phyloP scores from a whole-genome alignment of 2,113 vertebrate species.

The Notarius lentiginosus region DNA sequence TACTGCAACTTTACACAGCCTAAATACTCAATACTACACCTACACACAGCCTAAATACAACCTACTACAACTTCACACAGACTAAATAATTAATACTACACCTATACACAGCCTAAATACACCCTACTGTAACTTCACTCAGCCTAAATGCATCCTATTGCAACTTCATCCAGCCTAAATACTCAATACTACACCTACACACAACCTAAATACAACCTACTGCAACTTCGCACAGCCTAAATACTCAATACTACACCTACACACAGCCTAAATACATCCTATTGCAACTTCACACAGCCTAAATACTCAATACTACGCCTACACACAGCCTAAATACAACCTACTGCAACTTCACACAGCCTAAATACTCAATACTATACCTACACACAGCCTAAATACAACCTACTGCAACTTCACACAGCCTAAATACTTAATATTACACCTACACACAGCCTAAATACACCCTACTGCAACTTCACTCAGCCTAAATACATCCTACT shows the following conservation, averaged over 20 bases:
- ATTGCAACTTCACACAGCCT: too few relatives aligned
- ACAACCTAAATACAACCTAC: neutral
- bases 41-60: too few relatives aligned
- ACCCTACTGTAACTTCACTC: too few relatives aligned
- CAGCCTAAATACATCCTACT: neutral
- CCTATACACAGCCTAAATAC: neutral
- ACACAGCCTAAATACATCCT: neutral
- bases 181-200: neutral
- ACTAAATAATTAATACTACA: neutral
- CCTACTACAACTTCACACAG: neutral
- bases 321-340: neutral
- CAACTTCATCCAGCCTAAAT: too few relatives aligned
- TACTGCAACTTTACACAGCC: too few relatives aligned
- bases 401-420: too few relatives aligned
- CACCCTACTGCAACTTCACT: neutral
- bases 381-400: neutral
- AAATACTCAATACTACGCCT: too few relatives aligned
- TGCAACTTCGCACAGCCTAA: neutral
- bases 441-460: neutral
- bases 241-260: too few relatives aligned
- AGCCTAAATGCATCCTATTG: too few relatives aligned
- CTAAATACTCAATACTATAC: too few relatives aligned
- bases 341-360: neutral
- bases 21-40: too few relatives aligned
- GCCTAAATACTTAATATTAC: neutral